Conservation (phyloP, 2,113 vertebrate species). For the Marmota flaviventris region DNA sequence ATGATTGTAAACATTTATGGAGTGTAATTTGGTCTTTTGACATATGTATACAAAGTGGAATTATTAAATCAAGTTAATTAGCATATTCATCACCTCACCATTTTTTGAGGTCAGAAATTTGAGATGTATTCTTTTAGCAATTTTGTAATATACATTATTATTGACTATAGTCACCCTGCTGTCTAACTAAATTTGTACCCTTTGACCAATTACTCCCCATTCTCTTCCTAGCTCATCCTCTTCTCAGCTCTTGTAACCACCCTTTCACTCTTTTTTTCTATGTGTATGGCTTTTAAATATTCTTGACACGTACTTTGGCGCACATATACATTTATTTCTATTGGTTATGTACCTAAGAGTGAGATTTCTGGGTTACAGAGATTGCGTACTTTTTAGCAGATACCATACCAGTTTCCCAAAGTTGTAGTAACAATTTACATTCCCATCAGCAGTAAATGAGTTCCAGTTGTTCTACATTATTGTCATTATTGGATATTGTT, state of each 20-base stretch:
- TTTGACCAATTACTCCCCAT: background rate
- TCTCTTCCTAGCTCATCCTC: background rate
- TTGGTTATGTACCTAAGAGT: background rate
- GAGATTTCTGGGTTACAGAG: background rate
- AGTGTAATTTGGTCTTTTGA: background rate
- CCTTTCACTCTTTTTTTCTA: background rate
- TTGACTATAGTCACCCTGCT: background rate
- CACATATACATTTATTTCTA: background rate
- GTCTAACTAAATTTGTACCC: background rate
- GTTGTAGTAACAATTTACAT: background rate
- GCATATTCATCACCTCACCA: background rate
- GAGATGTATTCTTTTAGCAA: background rate
- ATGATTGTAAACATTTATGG: background rate
- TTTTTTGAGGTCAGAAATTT: background rate
- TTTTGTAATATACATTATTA: background rate
- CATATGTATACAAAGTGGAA: background rate
- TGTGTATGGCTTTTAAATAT: conserved; percentile 5
- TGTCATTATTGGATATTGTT: background rate
- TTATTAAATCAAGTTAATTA: background rate
- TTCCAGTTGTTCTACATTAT: background rate
- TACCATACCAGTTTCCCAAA: conserved; percentile 3
- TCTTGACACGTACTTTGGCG: conserved; percentile 20
- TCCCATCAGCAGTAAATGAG: background rate
- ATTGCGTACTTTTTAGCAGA: background rate
- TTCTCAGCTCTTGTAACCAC: background rate